A percentile compares a stretch with the other conserved stretches of the same genome.
phyloP scores from a whole-genome alignment of 2,797 vertebrate species.

The Anniella stebbinsi region DNA sequence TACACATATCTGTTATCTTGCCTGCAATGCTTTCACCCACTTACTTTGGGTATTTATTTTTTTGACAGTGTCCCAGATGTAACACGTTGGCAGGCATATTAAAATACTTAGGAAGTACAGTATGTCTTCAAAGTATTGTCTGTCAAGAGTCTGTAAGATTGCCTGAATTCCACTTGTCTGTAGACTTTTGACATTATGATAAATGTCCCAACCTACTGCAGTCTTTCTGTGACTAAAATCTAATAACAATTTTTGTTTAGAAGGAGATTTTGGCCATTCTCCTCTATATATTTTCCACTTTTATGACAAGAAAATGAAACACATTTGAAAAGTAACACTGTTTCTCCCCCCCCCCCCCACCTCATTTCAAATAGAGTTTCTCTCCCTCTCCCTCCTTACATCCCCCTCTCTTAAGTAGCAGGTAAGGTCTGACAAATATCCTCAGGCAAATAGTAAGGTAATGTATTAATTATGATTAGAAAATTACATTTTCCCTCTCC shows the following conservation, averaged over 20 bases:
- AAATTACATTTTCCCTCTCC: slow-evolving; percentile 17
- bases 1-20: slow-evolving; percentile 5
- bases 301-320: slow-evolving; percentile 22
- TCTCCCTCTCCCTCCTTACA: background rate
- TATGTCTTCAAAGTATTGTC: slow-evolving; percentile 29
- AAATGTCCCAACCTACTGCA: slow-evolving; percentile 16
- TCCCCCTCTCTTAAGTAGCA: background rate
- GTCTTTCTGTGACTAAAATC: slow-evolving; percentile 1
- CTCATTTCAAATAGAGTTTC: slow-evolving; percentile 1
- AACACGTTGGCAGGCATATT: slow-evolving; percentile 35
- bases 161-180: background rate
- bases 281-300: background rate
- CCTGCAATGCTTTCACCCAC: background rate
- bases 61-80: slow-evolving; percentile 21
- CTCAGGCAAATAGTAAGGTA: slow-evolving; percentile 29
- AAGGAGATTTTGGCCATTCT: background rate
- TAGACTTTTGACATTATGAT: slow-evolving; percentile 38
- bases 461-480: slow-evolving; percentile 45
- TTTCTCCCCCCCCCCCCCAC: background rate
- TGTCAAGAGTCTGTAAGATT: slow-evolving; percentile 20
- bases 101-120: slow-evolving; percentile 31
- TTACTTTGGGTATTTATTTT: slow-evolving; percentile 8
- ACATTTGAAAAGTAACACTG: slow-evolving; percentile 7
- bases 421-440: slow-evolving; percentile 32
- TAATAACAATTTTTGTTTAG: slow-evolving; percentile 28